A percentile compares a stretch with the other conserved stretches of the same genome.
Conservation (phyloP, 2,797 vertebrate species). For the Phrynocephalus vlangalii region DNA sequence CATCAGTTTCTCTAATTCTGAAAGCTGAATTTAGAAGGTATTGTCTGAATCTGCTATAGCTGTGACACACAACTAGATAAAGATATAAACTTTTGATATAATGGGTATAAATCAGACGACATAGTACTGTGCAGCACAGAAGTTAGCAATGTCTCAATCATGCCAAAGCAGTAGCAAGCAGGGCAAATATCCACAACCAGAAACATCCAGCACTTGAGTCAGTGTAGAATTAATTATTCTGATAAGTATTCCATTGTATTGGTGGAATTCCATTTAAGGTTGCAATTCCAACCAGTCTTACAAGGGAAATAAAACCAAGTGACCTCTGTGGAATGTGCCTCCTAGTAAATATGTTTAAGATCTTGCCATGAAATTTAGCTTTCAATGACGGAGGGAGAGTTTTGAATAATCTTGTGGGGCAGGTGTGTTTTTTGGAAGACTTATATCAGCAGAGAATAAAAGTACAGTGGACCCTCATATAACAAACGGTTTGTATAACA, state of each 20-base stretch:
- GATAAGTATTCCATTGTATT: not conserved
- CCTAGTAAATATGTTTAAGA: not conserved
- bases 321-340: not conserved
- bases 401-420: not conserved
- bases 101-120: constrained; percentile 15
- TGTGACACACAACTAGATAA: constrained; percentile 41
- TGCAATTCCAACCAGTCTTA: not conserved
- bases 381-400: not conserved
- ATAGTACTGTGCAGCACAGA: not conserved
- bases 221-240: not conserved
- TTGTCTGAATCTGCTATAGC: not conserved
- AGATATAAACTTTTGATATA: constrained; percentile 26
- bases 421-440: not conserved
- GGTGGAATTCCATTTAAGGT: not conserved
- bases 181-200: not conserved
- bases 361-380: not conserved
- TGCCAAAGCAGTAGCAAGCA: constrained; percentile 28
- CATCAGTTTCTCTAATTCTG: constrained; percentile 62
- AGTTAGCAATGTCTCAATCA: not conserved
- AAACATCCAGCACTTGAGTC: not conserved
- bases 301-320: not conserved
- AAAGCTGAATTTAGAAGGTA: constrained; percentile 21
- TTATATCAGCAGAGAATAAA: constrained; percentile 17
- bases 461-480: too few species aligned
- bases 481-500: too few species aligned